Conservation (phyloP, 2,797 vertebrate genomes). For the Heteromormyrus szaboi region DNA sequence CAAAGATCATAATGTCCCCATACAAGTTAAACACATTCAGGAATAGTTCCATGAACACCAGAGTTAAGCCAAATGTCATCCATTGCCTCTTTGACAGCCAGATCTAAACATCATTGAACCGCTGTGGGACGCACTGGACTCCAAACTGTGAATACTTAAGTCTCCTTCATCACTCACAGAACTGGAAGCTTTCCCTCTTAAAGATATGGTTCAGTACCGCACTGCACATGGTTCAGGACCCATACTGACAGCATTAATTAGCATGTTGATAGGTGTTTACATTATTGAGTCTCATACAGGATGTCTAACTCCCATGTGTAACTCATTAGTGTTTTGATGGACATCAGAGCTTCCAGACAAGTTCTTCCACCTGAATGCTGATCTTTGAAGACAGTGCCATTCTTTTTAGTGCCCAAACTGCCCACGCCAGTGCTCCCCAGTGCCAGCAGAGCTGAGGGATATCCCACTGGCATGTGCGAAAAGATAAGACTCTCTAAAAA, state of each 20-base stretch:
- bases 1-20: conserved; percentile 3
- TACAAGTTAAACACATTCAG: conserved; percentile 6
- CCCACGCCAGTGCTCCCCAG: background rate
- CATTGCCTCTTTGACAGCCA: background rate
- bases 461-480: background rate
- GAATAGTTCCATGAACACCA: background rate
- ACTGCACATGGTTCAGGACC: background rate
- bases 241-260: background rate
- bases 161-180: background rate
- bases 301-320: background rate
- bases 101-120: background rate
- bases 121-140: background rate
- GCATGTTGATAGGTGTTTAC: background rate
- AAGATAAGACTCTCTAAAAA: background rate
- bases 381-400: background rate
- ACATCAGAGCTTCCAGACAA: background rate
- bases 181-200: background rate
- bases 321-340: background rate
- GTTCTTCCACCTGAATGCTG: background rate
- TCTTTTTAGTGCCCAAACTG: background rate
- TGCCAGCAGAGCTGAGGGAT: background rate
- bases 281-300: background rate
- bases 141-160: background rate
- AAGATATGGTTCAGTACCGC: background rate
- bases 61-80: background rate